Base-by-base conservation (phyloP, 2,888 invertebrate genomes). In the Iselma pallidipennis region DNA sequence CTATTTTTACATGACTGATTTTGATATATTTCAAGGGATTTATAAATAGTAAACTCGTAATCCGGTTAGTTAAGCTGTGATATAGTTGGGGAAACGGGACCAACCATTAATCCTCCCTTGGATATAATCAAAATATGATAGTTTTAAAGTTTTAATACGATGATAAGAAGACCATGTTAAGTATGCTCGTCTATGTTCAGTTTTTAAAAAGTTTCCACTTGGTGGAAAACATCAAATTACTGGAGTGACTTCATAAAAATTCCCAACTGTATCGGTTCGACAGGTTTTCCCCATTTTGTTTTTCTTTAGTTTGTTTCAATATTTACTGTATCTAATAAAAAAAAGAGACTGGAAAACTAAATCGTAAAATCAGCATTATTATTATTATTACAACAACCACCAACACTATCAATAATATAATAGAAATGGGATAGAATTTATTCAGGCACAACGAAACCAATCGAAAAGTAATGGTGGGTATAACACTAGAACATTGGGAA, bases 391-490 rank as follows among this genome's bases (percentile, higher is more conserved):
- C n/a, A n/a, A n/a, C n/a, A n/a, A n/a, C n/a, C n/a, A n/a, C n/a
- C n/a, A n/a, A n/a, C n/a, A n/a, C n/a, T n/a, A n/a, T n/a, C n/a
- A n/a, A 55, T 53, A 56, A 51, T 57, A 57, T 63, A 58, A 45
- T 50, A 55, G 49, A 61, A 66, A 66, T 57, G 45, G 55, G 49
- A 55, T 63, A 58, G 61, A 65, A 42, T 21, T 42, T 42, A 21
- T 42, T 62, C 68, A 58, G 62, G 50, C 53, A 55, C 59, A 63
- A 59, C 10, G 16, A 63, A 65, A 65, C 59, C 67, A 71, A 73
- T 72, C 67, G 66, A 65, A 72, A 74, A 71, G 74, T 76, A 78
- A 78, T 77, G 71, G 77, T 70, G 76, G 73, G 75, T 73, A 69
- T 74, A 76, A 75, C 70, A 68, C 54, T 63, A 66, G 72, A 70